phyloP scores from a whole-genome alignment of 2,113 vertebrate genomes.

The Opisthocomus hoazin region DNA sequence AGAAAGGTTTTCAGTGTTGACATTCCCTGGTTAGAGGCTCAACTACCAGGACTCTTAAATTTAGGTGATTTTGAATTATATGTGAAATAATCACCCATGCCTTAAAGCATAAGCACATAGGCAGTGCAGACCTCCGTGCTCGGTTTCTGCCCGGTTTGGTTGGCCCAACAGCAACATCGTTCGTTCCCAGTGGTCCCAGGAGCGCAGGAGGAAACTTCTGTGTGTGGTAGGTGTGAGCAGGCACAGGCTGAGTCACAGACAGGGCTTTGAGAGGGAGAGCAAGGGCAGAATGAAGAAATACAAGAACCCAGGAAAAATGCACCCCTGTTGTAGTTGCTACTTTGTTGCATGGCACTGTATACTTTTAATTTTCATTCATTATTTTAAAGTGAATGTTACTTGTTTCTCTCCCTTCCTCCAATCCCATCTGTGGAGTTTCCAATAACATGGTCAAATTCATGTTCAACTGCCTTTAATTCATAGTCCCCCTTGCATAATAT shows the following conservation, averaged over 20 bases:
- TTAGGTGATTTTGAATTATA: not conserved
- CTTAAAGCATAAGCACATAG: not conserved
- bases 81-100: not conserved
- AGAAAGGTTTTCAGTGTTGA: not conserved
- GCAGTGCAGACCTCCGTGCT: not conserved
- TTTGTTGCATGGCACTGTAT: not conserved
- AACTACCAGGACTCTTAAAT: not conserved
- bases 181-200: not conserved
- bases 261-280: not conserved
- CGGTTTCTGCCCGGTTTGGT: not conserved
- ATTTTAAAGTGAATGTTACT: not conserved
- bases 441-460: not conserved
- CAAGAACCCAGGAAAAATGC: not conserved
- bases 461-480: not conserved
- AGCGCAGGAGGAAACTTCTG: rapidly evolving
- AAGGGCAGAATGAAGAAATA: not conserved
- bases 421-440: not conserved
- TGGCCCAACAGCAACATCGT: not conserved
- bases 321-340: not conserved
- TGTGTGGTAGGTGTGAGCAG: not conserved
- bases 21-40: not conserved
- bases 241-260: not conserved
- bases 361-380: not conserved
- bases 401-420: not conserved
- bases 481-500: not conserved